Evolutionary conservation across 2,888 invertebrate species (phyloP).

Genomic region (Agrochola macilenta): DNA sequence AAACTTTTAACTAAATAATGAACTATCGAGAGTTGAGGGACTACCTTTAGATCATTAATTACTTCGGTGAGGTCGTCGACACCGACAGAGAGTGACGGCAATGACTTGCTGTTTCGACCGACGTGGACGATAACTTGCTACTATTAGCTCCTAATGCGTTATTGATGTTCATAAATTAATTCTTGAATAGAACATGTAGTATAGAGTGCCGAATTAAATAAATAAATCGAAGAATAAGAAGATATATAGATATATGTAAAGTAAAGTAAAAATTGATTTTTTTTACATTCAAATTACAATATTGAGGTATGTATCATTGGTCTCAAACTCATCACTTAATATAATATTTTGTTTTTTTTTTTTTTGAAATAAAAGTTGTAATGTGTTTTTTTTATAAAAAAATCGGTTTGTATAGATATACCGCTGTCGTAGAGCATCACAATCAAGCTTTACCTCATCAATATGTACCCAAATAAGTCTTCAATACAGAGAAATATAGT

Average conservation of each 20-base stretch:
- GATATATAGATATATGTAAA: too few relatives aligned
- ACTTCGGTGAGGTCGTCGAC: slow-evolving; percentile 23
- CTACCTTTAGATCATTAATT: slow-evolving; percentile 35
- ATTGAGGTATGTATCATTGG: too few relatives aligned
- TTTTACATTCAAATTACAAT: too few relatives aligned
- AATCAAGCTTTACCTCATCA: background rate
- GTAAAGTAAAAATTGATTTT: too few relatives aligned
- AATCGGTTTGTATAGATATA: background rate
- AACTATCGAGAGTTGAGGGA: slow-evolving; percentile 9
- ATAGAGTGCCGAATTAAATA: background rate
- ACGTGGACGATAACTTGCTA: slow-evolving; percentile 14
- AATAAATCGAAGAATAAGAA: background rate
- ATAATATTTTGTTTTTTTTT: too few relatives aligned
- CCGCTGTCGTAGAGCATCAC: background rate
- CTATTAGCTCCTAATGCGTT: slow-evolving; percentile 36
- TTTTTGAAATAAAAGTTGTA: too few relatives aligned
- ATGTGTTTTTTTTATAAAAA: too few relatives aligned
- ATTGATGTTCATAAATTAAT: slow-evolving; percentile 34
- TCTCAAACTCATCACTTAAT: too few relatives aligned
- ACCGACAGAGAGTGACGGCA: slow-evolving; percentile 5
- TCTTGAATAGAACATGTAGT: background rate
- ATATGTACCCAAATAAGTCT: background rate
- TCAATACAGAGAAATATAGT: background rate
- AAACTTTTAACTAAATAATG: slow-evolving; percentile 33
- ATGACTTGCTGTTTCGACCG: slow-evolving; percentile 34